These are phyloP conservation scores for Aelia acuminata DNA, from an alignment of 2,888 invertebrate genomes.

Conservation along the genomic window DNA sequence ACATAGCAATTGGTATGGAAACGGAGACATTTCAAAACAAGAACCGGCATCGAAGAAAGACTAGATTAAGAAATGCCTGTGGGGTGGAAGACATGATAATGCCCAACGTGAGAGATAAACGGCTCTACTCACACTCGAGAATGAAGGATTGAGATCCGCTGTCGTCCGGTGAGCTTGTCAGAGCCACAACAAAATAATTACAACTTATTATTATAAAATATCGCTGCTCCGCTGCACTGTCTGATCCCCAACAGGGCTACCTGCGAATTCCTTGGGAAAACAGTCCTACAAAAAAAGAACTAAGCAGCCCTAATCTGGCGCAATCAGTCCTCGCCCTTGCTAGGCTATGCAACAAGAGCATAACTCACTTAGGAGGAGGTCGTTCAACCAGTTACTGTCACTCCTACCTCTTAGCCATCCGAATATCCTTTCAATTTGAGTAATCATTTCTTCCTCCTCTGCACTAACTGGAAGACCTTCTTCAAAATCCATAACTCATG, in stretches of 20 bases:
- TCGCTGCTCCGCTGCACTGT: neutral
- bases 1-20: neutral
- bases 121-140: constrained; percentile 30
- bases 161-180: neutral
- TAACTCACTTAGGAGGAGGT: neutral
- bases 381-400: constrained; percentile 25
- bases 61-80: constrained; percentile 3
- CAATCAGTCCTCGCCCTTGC: constrained; percentile 13
- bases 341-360: constrained; percentile 37
- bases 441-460: neutral
- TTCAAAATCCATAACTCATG: no score
- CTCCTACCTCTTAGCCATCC: neutral
- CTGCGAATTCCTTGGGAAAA: neutral
- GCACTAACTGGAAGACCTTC: neutral
- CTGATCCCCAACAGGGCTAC: neutral
- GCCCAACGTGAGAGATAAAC: constrained; percentile 31
- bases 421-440: neutral
- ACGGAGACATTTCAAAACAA: neutral
- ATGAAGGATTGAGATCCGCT: constrained; percentile 23
- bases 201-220: constrained; percentile 46
- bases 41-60: neutral
- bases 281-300: constrained; percentile 19
- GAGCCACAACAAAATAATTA: constrained; percentile 27
- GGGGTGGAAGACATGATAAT: constrained; percentile 28
- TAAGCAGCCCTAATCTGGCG: constrained; percentile 27